A percentile compares a stretch with the other conserved stretches of the same genome.
phyloP scores from a whole-genome alignment of 1,140 invertebrate species.

The Drosophila pseudoobscura region DNA sequence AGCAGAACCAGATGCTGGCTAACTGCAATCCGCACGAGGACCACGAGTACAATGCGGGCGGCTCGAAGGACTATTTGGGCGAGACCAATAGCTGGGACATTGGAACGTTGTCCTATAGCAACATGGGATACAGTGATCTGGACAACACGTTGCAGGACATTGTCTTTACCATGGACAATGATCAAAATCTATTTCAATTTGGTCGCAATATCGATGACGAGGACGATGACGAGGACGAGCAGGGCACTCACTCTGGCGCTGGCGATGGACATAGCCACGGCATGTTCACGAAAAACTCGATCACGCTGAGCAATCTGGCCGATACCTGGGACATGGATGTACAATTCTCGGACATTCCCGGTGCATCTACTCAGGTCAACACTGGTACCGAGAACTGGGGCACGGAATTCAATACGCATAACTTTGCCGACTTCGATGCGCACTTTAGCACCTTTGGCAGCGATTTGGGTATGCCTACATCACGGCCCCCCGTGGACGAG shows the following conservation, averaged over 20 bases:
- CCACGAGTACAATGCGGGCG: slow-evolving; percentile 53
- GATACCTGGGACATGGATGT: slow-evolving; percentile 75
- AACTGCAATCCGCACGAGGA: slow-evolving; percentile 77
- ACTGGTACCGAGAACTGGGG: slow-evolving; percentile 63
- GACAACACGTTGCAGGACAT: slow-evolving; percentile 68
- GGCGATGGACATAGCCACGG: slow-evolving; percentile 55
- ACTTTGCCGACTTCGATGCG: slow-evolving; percentile 81
- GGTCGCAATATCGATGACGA: slow-evolving; percentile 72
- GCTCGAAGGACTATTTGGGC: slow-evolving; percentile 59
- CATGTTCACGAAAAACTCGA: slow-evolving; percentile 64
- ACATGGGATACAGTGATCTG: slow-evolving; percentile 61
- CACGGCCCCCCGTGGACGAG: slow-evolving; percentile 10
- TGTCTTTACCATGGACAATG: slow-evolving; percentile 69
- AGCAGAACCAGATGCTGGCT: slow-evolving; percentile 72
- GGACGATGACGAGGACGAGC: slow-evolving; percentile 70
- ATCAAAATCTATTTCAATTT: slow-evolving; percentile 71
- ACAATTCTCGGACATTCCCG: slow-evolving; percentile 63
- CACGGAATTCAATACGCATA: slow-evolving; percentile 64
- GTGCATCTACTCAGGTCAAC: slow-evolving; percentile 44
- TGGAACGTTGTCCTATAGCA: slow-evolving; percentile 44
- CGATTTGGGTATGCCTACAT: slow-evolving; percentile 61
- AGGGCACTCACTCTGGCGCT: slow-evolving; percentile 41
- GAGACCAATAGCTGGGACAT: slow-evolving; percentile 61
- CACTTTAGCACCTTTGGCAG: slow-evolving; percentile 75
- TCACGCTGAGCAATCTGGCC: slow-evolving; percentile 57